These are phyloP conservation scores for Anarrhichthys ocellatus DNA, from an alignment of 2,113 vertebrate genomes.

Conservation along the genomic window DNA sequence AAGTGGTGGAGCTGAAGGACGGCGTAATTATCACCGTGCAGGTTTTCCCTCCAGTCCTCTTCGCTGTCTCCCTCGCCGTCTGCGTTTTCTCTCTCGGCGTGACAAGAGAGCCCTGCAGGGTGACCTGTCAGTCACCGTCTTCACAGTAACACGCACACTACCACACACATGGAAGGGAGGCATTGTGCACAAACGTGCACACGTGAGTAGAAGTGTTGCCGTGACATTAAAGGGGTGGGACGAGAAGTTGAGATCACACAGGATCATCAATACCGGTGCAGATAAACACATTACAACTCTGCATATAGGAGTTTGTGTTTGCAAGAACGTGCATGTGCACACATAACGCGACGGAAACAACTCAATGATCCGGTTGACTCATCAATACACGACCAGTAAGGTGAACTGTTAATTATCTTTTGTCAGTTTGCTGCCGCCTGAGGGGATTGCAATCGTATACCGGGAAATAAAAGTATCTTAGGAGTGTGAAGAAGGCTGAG, in stretches of 20 bases:
- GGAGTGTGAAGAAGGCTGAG: background rate
- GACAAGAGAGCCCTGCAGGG: constrained; percentile 45
- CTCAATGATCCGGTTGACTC: constrained; percentile 33
- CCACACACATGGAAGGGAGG: constrained; percentile 1
- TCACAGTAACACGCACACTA: background rate
- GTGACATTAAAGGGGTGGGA: background rate
- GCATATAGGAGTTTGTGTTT: background rate
- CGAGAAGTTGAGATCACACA: background rate
- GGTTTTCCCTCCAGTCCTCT: constrained; percentile 61
- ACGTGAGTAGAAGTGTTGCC: background rate
- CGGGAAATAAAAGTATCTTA: constrained; percentile 11
- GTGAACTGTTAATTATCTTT: constrained; percentile 14
- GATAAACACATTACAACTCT: background rate
- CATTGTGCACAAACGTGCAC: background rate
- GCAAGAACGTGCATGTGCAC: constrained; percentile 14
- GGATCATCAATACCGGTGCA: background rate
- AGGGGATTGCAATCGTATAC: background rate
- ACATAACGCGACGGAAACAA: background rate
- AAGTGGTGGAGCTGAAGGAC: constrained; percentile 72
- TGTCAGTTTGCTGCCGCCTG: constrained; percentile 16
- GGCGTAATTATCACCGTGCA: constrained; percentile 56
- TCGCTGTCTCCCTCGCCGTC: constrained; percentile 56
- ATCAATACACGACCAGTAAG: background rate
- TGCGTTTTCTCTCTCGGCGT: constrained; percentile 43
- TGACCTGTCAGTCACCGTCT: constrained; percentile 44